These are phyloP conservation scores for Contarinia nasturtii DNA, from an alignment of 1,140 invertebrate genomes.

Conservation along the genomic window DNA sequence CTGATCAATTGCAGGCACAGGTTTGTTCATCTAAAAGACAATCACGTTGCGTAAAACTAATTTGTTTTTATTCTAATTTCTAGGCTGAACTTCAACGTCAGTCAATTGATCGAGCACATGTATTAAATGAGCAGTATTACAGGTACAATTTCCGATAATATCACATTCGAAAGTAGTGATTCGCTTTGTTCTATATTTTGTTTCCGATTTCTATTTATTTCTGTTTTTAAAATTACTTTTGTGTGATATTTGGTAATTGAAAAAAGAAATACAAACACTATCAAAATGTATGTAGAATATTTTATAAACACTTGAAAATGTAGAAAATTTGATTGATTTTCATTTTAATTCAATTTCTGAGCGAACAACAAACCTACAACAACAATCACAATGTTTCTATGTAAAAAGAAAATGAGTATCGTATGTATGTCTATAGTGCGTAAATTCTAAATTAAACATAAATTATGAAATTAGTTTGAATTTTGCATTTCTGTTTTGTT, in stretches of 20 bases:
- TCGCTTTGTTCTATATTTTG: background rate
- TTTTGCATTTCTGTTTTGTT: too few relatives aligned
- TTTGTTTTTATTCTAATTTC: conserved; percentile 12
- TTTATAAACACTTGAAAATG: too few relatives aligned
- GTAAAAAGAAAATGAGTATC: too few relatives aligned
- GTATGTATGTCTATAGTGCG: too few relatives aligned
- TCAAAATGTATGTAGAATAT: background rate
- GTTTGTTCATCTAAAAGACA: background rate
- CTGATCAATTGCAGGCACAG: conserved; percentile 21
- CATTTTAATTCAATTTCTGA: too few relatives aligned
- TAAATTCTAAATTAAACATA: too few relatives aligned
- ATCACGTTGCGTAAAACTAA: too few relatives aligned
- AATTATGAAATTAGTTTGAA: too few relatives aligned
- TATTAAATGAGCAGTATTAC: conserved; percentile 23
- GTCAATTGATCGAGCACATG: conserved; percentile 8
- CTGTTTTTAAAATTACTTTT: background rate
- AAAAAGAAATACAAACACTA: background rate
- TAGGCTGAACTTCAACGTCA: conserved; percentile 23
- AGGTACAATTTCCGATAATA: conserved; percentile 26
- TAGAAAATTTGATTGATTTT: too few relatives aligned
- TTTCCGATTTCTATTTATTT: background rate
- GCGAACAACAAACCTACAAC: too few relatives aligned
- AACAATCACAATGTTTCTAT: too few relatives aligned
- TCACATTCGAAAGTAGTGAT: conserved; percentile 21
- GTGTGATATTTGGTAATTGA: background rate